A percentile compares a stretch with the other conserved stretches of the same genome.
Conservation (phyloP, 1,140 invertebrate genomes). For the Aricia agestis region DNA sequence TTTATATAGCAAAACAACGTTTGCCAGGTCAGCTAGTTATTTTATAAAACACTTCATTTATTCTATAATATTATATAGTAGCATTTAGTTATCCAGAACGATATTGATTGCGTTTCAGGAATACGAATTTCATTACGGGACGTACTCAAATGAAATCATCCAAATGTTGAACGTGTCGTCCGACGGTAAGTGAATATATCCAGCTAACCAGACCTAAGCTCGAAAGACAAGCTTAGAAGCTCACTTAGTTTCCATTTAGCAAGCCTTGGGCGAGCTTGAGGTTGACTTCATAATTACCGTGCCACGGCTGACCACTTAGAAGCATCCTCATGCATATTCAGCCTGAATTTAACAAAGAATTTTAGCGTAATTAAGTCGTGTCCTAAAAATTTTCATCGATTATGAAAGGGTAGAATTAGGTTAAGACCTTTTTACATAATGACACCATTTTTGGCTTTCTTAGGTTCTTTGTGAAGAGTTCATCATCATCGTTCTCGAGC, state of each 20-base stretch:
- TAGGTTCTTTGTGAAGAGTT: background rate
- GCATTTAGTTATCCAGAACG: too few relatives aligned
- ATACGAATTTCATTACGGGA: background rate
- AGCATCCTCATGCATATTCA: constrained; percentile 31
- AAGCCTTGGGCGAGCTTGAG: constrained; percentile 57
- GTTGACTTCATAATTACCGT: constrained; percentile 69
- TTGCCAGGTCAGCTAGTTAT: too few relatives aligned
- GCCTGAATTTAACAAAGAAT: background rate
- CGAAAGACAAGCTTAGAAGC: constrained; percentile 54
- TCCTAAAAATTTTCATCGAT: background rate
- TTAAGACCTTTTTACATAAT: background rate
- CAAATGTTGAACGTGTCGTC: constrained; percentile 2
- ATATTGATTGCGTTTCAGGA: background rate
- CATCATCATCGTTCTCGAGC: too few relatives aligned
- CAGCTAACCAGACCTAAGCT: constrained; percentile 22
- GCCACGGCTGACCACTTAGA: constrained; percentile 58
- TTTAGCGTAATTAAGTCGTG: background rate
- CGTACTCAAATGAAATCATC: background rate
- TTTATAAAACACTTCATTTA: too few relatives aligned
- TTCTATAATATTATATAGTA: too few relatives aligned
- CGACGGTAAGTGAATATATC: constrained; percentile 25
- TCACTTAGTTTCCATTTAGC: constrained; percentile 64
- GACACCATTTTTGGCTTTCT: background rate
- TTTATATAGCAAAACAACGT: too few relatives aligned
- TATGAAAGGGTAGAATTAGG: background rate